Evolutionary conservation across 2,797 vertebrate species (phyloP), one percentile per base, ranked within the genome.

Genomic region (Echiichthys vipera): DNA sequence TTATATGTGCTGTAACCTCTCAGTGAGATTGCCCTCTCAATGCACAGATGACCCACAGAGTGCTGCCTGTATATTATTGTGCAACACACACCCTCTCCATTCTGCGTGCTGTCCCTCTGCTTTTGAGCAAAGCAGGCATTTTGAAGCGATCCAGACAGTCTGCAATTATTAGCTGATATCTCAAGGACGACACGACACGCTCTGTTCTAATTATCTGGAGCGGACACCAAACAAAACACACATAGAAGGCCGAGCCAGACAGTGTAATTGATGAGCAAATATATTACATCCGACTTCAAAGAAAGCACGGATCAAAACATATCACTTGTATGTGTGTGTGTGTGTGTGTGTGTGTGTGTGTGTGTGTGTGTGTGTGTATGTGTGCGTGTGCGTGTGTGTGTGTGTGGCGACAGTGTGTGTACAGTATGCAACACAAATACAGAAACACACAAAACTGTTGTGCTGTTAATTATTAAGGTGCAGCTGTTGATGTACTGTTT

Each of bases 151-250:
- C 74, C 84, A 74, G 81, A 85, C 74, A 81, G 75, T 80, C 72
- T 64, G 13, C 87, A 71, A 85, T 77, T 88, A 92, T 92, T 88
- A 90, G 83, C 84, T 20, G 63, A 69, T 73, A 83, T 85, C 84
- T 88, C 71, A 82, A 88, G 89, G 86, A 93, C 87, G 65, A 80
- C 83, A 64, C 51, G 62, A 65, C 72, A 40, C 61, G 39, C 66
- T 71, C 78, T 75, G 83, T 81, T 84, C 71, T 89, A 88, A 93
- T 93, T 90, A 94, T 88, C 82, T 72, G 61, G 57, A 81, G 83
- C 78, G 34, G 87, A 88, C 84, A 78, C 80, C 78, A 84, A 88
- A 90, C 85, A 86, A 81, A 84, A 87, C 75, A 40, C 39, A 29
- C 61, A 66, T 77, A 68, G 62, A 67, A 51, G 57, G 65, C 66